These are phyloP conservation scores for Erebia ligea DNA, from an alignment of 2,888 invertebrate genomes.

Conservation along the genomic window DNA sequence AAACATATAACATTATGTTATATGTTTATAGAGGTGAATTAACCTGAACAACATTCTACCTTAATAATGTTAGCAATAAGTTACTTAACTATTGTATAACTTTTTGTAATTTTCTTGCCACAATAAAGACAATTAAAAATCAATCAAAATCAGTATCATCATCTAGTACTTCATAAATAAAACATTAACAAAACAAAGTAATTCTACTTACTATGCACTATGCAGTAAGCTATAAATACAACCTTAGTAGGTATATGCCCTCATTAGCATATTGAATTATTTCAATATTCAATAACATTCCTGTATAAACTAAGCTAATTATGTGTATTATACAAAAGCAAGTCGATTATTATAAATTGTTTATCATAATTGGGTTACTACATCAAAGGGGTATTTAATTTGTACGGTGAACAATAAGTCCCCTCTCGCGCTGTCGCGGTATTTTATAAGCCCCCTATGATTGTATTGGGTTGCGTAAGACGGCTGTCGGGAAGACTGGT, in stretches of 20 bases:
- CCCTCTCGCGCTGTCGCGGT: constrained; percentile 18
- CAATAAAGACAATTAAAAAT: no score
- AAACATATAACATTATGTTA: no score
- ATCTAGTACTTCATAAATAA: not conserved
- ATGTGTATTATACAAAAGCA: constrained; percentile 3
- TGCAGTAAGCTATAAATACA: no score
- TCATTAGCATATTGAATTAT: constrained; percentile 2
- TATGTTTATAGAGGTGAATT: no score
- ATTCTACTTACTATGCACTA: not conserved
- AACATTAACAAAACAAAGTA: not conserved
- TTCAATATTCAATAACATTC: constrained; percentile 19
- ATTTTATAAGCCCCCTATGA: constrained; percentile 27
- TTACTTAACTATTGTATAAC: no score
- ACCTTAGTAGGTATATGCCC: no score
- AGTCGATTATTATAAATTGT: constrained; percentile 21
- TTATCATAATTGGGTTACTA: constrained; percentile 28
- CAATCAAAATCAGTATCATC: no score
- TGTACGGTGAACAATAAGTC: constrained; percentile 21
- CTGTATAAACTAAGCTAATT: constrained; percentile 12
- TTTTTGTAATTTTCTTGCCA: no score
- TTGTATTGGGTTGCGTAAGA: constrained; percentile 26
- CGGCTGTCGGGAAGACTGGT: constrained; percentile 8
- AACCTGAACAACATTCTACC: no score
- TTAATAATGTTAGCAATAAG: no score
- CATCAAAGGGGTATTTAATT: constrained; percentile 16